phyloP scores from a whole-genome alignment of 2,888 invertebrate species.

The Lepidonotus clava region DNA sequence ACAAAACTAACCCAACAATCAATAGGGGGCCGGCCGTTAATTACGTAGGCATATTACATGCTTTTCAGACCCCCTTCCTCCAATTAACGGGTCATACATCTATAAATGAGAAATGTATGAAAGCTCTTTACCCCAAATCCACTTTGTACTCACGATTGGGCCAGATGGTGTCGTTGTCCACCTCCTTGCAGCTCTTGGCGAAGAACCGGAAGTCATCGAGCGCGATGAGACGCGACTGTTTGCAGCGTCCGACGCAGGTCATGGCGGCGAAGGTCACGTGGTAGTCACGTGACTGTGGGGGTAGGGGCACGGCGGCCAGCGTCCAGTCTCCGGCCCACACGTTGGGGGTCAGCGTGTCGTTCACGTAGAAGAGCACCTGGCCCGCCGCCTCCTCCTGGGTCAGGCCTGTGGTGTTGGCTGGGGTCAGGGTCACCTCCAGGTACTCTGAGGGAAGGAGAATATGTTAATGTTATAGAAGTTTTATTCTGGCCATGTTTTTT shows the following conservation, averaged over 20 bases:
- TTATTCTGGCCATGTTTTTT: too few species aligned
- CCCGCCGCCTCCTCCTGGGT: background rate
- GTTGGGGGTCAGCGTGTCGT: background rate
- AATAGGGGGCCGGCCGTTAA: too few species aligned
- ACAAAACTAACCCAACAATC: too few species aligned
- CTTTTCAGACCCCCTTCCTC: too few species aligned
- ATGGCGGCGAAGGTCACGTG: constrained; percentile 24
- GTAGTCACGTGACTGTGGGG: background rate
- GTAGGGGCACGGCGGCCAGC: constrained; percentile 1
- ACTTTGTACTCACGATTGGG: constrained; percentile 56
- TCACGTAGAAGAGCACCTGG: background rate
- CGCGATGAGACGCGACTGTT: constrained; percentile 33
- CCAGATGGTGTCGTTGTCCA: constrained; percentile 17
- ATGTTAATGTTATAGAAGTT: too few species aligned
- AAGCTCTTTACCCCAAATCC: too few species aligned
- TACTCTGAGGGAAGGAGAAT: background rate
- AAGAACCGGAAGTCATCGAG: constrained; percentile 58
- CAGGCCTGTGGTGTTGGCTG: constrained; percentile 9
- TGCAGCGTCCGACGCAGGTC: constrained; percentile 41
- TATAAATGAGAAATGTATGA: too few species aligned
- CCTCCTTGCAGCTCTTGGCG: background rate
- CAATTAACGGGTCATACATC: too few species aligned
- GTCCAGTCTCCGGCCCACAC: constrained; percentile 11
- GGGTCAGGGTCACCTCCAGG: background rate
- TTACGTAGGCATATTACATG: too few species aligned